Conservation (phyloP, 1,140 invertebrate species). For the Brachionus calyciflorus region DNA sequence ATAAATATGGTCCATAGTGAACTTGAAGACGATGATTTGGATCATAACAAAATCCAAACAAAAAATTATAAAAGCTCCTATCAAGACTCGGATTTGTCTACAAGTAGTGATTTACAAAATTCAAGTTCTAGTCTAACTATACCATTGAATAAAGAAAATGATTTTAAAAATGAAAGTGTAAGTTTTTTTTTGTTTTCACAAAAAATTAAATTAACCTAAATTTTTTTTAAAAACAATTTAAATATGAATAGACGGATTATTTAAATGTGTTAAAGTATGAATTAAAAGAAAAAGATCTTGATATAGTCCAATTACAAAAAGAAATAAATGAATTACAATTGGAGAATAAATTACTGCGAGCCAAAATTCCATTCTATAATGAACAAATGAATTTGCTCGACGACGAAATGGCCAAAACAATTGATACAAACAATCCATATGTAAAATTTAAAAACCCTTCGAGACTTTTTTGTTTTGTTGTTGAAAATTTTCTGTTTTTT, state of each 20-base stretch:
- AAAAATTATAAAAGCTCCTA: not conserved
- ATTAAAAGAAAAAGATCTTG: constrained; percentile 45
- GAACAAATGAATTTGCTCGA: not conserved
- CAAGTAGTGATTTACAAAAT: not conserved
- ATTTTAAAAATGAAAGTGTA: constrained; percentile 22
- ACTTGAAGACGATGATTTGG: constrained; percentile 4
- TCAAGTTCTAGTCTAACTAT: not conserved
- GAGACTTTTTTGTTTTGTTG: not conserved
- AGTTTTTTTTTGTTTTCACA: too few relatives aligned
- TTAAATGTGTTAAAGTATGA: constrained; percentile 41
- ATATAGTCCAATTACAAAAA: constrained; percentile 46
- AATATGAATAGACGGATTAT: not conserved
- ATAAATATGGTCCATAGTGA: constrained; percentile 33
- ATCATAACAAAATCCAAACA: too few relatives aligned
- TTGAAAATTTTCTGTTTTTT: constrained; percentile 13
- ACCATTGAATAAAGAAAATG: not conserved
- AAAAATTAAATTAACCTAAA: too few relatives aligned
- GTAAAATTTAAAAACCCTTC: not conserved
- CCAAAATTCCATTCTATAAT: constrained; percentile 34
- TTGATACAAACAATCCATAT: constrained; percentile 30
- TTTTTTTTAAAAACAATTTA: too few relatives aligned
- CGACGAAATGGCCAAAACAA: constrained; percentile 35
- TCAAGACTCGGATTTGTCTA: constrained; percentile 2
- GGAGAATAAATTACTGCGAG: constrained; percentile 45
- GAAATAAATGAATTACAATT: constrained; percentile 46